Evolutionary conservation across 2,888 invertebrate species (phyloP), one percentile per base, ranked within the genome.

Genomic region (Hydropsyche betteni): DNA sequence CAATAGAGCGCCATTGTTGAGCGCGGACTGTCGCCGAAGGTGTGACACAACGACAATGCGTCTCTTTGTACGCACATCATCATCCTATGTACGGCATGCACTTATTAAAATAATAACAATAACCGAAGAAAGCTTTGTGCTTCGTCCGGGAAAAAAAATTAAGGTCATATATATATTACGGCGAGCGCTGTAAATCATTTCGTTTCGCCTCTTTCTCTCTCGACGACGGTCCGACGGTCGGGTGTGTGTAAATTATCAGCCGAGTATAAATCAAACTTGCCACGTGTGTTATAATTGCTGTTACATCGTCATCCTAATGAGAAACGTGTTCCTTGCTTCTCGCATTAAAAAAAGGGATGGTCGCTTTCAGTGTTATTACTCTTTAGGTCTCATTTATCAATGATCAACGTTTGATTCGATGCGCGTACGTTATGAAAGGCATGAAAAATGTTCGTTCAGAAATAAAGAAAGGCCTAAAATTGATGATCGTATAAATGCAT

Each of bases 251-350:
- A 64, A 64, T 64, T 36, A 64, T 64, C 36, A 36, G 64, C 34
- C 10, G 64, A 36, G 12, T 64, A 64, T 64, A 64, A 64, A 64
- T 64, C 64, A 64, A 64, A 64, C 2, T 24, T 34, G 34, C 34
- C 55, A n/a, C 36, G 34, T 64, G 34, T 64, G 36, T 44, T 44
- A 44, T 64, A 64, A 64, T 64, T 64, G 64, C 64, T 64, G 36
- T 34, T 33, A 64, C 64, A 64, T 64, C 64, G 64, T n/a, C 24
- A 36, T 64, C 64, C 64, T 64, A 64, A 64, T 64, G 64, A 64
- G 64, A 64, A 64, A 64, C 64, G 34, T 34, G 64, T 64, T 64
- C 34, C 12, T 8, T 33, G 34, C 64, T 34, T 44, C 36, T 34
- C 34, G 34, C 64, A 36, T 36, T 55, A n/a, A 55, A 64, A n/a